These are phyloP conservation scores for Semotilus atromaculatus DNA, from an alignment of 2,797 vertebrate genomes.

Conservation along the genomic window DNA sequence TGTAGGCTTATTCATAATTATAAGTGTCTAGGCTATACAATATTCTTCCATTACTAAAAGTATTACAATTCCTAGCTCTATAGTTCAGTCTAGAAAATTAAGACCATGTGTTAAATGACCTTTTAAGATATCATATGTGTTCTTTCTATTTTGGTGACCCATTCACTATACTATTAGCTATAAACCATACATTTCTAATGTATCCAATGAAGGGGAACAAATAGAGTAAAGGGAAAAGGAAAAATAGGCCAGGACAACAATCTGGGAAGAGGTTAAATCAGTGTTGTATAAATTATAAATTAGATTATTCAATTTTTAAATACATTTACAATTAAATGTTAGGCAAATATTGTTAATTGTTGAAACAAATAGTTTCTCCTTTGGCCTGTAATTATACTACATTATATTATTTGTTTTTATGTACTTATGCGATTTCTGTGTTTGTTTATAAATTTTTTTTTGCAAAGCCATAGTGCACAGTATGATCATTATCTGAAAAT, in stretches of 20 bases:
- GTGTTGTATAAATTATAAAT: not conserved
- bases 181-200: not conserved
- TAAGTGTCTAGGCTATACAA: not conserved
- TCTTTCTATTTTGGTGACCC: not conserved
- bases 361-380: not conserved
- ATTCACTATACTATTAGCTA: not conserved
- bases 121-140: not conserved
- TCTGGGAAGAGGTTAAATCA: not conserved
- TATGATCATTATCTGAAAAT: not conserved
- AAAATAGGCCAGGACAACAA: not conserved
- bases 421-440: not conserved
- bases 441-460: not conserved
- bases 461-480: not conserved
- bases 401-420: not conserved
- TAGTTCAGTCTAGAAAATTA: slow-evolving; percentile 13
- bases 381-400: not conserved
- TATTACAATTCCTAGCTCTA: not conserved
- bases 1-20: not conserved
- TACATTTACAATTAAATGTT: not conserved
- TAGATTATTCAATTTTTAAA: not conserved
- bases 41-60: not conserved
- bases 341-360: no score
- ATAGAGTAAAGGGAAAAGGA: not conserved
- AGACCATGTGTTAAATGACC: not conserved
- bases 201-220: not conserved